A percentile compares a stretch with the other conserved stretches of the same genome.
Evolutionary conservation across 2,113 vertebrate genomes (phyloP).

Genomic region (Elachura formosa): DNA sequence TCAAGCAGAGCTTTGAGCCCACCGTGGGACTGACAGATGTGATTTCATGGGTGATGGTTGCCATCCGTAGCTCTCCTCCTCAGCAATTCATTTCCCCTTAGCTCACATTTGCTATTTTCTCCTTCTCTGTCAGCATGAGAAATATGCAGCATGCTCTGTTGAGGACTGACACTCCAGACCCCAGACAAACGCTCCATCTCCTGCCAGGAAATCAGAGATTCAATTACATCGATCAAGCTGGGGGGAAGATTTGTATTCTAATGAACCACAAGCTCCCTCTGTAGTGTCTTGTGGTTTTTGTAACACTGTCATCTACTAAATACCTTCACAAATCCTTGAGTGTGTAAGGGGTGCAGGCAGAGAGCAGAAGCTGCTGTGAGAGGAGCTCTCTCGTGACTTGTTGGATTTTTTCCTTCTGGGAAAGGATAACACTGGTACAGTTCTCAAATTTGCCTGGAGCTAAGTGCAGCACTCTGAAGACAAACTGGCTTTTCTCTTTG

Average conservation of each 20-base stretch:
- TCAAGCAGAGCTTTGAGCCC: rapidly evolving
- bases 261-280: not conserved
- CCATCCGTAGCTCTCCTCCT: not conserved
- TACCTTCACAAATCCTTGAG: not conserved
- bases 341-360: not conserved
- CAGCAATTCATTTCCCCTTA: not conserved
- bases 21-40: not conserved
- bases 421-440: rapidly evolving
- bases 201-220: not conserved
- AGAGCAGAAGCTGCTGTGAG: not conserved
- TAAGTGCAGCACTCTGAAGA: not conserved
- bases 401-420: not conserved
- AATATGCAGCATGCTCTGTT: not conserved
- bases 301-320: not conserved
- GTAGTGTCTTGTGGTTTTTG: not conserved
- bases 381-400: not conserved
- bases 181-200: not conserved
- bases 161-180: not conserved
- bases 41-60: not conserved
- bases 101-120: not conserved
- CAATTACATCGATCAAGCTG: not conserved
- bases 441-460: not conserved
- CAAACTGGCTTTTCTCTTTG: not conserved
- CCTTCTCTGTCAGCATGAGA: not conserved
- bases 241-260: not conserved